Conservation (phyloP, 92 coral and sea anemone genomes). For the Virgularia gustaviana region DNA sequence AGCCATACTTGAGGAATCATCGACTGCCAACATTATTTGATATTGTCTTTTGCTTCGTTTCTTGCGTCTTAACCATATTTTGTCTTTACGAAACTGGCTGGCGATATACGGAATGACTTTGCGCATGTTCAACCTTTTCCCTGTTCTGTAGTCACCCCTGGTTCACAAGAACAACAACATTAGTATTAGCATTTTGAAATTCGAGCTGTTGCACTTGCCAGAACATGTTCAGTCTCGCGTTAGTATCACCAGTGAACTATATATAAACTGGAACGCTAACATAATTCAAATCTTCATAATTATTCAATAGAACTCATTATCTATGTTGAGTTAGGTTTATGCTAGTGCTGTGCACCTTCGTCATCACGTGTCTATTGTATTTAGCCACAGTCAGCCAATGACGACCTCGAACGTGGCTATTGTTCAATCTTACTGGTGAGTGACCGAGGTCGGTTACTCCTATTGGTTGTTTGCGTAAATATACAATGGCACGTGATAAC, state of each 20-base stretch:
- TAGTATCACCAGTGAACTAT: background rate
- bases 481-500: too few relatives aligned
- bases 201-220: too few relatives aligned
- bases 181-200: background rate
- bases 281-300: background rate
- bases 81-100: slow-evolving; percentile 96
- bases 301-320: too few relatives aligned
- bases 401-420: too few relatives aligned
- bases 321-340: too few relatives aligned
- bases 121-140: slow-evolving; percentile 89
- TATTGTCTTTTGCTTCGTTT: slow-evolving; percentile 93
- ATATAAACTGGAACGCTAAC: background rate
- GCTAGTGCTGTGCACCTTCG: too few relatives aligned
- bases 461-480: too few relatives aligned
- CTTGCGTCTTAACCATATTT: slow-evolving; percentile 94
- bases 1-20: slow-evolving; percentile 97
- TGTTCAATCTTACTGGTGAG: too few relatives aligned
- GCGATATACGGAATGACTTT: slow-evolving; percentile 97
- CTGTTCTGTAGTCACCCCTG: slow-evolving; percentile 98
- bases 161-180: background rate
- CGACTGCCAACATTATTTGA: slow-evolving; percentile 93
- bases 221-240: background rate
- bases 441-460: too few relatives aligned
- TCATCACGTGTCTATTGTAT: too few relatives aligned
- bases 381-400: too few relatives aligned